A percentile compares a stretch with the other conserved stretches of the same genome.
Conservation (phyloP, 1,140 invertebrate genomes). For the Drosophila carrolli region DNA sequence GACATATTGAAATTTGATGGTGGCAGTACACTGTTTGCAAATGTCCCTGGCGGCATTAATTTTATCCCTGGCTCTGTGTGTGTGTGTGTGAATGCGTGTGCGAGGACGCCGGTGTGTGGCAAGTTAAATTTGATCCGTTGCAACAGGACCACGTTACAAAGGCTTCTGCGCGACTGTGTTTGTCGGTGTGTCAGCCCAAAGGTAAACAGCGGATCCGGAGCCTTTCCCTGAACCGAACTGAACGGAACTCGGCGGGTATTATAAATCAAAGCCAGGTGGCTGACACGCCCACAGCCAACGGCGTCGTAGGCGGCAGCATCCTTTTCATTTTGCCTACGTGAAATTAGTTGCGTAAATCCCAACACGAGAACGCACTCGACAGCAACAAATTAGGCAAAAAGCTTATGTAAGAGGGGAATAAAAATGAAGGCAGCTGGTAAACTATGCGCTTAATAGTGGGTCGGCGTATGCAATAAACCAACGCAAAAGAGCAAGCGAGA, state of each 20-base stretch:
- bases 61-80: constrained; percentile 41
- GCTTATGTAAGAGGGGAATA: constrained; percentile 62
- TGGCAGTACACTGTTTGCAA: constrained; percentile 7
- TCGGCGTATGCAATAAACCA: constrained; percentile 71
- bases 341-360: constrained; percentile 82
- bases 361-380: constrained; percentile 79
- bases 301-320: constrained; percentile 22
- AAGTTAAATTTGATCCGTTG: constrained; percentile 51
- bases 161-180: constrained; percentile 16
- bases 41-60: constrained; percentile 45
- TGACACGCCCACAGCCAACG: constrained; percentile 16
- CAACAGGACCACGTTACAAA: constrained; percentile 60
- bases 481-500: constrained; percentile 28
- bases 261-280: constrained; percentile 71
- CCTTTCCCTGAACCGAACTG: constrained; percentile 17
- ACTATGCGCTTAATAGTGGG: constrained; percentile 71
- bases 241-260: constrained; percentile 40
- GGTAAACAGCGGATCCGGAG: constrained; percentile 28
- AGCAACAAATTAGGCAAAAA: constrained; percentile 65
- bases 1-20: constrained; percentile 60
- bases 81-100: constrained; percentile 8
- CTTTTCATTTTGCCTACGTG: constrained; percentile 74
- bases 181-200: constrained; percentile 9
- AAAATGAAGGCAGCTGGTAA: constrained; percentile 63
- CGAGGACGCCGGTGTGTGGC: constrained; percentile 1